Percentiles rank a stretch among this genome's conserved stretches.
phyloP scores from a whole-genome alignment of 2,113 vertebrate genomes.

The Megaleporinus macrocephalus region DNA sequence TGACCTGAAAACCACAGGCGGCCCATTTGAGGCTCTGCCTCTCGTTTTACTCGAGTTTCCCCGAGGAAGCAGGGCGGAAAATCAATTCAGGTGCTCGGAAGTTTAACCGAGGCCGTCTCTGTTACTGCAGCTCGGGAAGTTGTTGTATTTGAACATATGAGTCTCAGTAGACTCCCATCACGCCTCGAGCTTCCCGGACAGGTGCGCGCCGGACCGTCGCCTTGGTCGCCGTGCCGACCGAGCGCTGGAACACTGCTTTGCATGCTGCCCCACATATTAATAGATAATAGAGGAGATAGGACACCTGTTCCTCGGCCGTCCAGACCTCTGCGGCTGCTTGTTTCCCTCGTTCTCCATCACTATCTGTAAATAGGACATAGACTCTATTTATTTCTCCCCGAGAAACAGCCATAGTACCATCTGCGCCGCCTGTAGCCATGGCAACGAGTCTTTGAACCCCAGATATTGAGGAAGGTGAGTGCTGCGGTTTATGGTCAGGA shows the following conservation, averaged over 20 bases:
- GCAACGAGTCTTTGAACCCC: conserved; percentile 59
- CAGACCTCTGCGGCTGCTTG: conserved; percentile 41
- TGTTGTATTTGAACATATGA: conserved; percentile 18
- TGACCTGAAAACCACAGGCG: background rate
- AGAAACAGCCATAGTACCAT: conserved; percentile 63
- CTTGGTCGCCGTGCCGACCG: conserved; percentile 30
- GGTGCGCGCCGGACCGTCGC: background rate
- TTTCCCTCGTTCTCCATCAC: conserved; percentile 37
- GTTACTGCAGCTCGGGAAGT: conserved; percentile 29
- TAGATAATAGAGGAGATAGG: conserved; percentile 50
- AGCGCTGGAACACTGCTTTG: conserved; percentile 1
- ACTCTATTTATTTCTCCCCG: conserved; percentile 68
- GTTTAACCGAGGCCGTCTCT: background rate
- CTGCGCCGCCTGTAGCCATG: conserved; percentile 68
- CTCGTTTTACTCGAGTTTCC: background rate
- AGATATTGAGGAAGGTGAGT: conserved; percentile 57
- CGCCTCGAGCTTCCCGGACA: background rate
- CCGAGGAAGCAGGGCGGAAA: conserved; percentile 11
- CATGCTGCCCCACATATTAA: conserved; percentile 40
- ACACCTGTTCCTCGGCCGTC: conserved; percentile 36
- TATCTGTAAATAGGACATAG: conserved; percentile 68
- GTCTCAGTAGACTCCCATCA: conserved; percentile 2
- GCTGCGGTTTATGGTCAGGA: conserved; percentile 42
- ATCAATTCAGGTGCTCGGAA: conserved; percentile 9
- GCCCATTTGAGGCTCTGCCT: conserved; percentile 8